phyloP scores from a whole-genome alignment of 1,140 invertebrate species.

The Branchinecta lindahli region DNA sequence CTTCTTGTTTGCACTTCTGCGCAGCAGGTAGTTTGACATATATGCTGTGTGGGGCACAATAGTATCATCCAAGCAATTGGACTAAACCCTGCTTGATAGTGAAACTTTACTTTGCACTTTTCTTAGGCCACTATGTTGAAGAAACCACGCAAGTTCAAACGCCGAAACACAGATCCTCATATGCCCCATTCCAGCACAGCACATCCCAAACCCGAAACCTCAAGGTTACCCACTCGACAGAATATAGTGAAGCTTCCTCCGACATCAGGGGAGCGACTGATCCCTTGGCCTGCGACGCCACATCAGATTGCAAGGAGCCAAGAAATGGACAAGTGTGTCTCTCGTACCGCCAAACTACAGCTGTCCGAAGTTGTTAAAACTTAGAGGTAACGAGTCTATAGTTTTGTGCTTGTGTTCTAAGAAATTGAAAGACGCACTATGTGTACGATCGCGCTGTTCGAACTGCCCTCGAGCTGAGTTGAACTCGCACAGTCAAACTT shows the following conservation, averaged over 20 bases:
- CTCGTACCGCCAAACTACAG: not conserved
- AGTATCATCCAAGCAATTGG: no score
- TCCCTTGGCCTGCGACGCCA: not conserved
- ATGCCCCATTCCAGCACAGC: conserved; percentile 1
- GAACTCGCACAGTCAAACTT: not conserved
- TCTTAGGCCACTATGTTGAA: not conserved
- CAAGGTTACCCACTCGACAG: not conserved
- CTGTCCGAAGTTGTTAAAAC: not conserved
- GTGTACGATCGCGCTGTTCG: not conserved
- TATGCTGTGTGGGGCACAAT: no score
- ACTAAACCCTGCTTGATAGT: no score
- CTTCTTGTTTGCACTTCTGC: no score
- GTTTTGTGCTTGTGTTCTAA: not conserved
- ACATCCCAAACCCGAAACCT: not conserved
- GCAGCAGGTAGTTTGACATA: no score
- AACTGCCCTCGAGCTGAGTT: not conserved
- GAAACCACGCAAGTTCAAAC: not conserved
- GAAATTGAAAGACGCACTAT: not conserved
- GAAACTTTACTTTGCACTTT: not conserved
- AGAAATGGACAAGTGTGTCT: not conserved
- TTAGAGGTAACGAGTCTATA: not conserved
- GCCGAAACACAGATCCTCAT: not conserved
- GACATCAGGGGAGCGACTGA: not conserved
- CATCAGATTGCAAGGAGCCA: not conserved
- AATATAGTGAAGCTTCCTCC: conserved; percentile 7